A percentile compares a stretch with the other conserved stretches of the same genome.
These are phyloP conservation scores for Spilarctia lutea DNA, from an alignment of 2,888 invertebrate species.

Conservation along the genomic window DNA sequence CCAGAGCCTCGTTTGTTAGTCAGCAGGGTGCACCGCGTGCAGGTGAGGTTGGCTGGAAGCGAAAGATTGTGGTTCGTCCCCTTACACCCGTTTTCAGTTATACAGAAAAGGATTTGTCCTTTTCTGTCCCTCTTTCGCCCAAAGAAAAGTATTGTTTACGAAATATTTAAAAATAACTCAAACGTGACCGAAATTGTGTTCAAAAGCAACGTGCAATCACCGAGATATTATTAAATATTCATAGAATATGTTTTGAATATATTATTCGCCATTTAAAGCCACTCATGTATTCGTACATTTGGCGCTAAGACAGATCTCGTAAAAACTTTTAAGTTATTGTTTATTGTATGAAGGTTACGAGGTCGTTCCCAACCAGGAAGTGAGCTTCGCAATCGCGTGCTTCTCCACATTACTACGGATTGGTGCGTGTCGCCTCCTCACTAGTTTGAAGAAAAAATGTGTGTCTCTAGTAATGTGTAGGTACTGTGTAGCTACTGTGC, in stretches of 20 bases:
- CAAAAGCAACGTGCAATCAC: not conserved
- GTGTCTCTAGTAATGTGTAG: conserved; percentile 51
- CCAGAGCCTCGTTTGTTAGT: no score
- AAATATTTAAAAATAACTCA: not conserved
- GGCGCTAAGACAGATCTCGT: conserved; percentile 44
- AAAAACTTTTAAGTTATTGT: conserved; percentile 59
- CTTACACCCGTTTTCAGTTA: not conserved
- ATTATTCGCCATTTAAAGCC: not conserved
- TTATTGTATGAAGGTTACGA: conserved; percentile 74
- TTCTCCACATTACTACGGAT: conserved; percentile 54
- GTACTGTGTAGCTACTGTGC: conserved; percentile 52
- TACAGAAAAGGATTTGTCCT: not conserved
- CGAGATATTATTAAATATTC: not conserved
- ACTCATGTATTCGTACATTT: conserved; percentile 30
- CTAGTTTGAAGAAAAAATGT: conserved; percentile 68
- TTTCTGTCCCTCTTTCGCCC: not conserved
- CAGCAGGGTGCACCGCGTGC: no score
- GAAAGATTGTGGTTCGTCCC: no score
- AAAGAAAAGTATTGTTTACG: not conserved
- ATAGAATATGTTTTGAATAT: not conserved
- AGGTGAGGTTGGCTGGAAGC: no score
- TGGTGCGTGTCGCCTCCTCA: conserved; percentile 69
- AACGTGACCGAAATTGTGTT: not conserved
- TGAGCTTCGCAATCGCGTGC: conserved; percentile 69
- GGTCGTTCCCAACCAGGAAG: conserved; percentile 72